Base-by-base conservation (phyloP, 1,140 invertebrate genomes). In the Drosophila neocordata region DNA sequence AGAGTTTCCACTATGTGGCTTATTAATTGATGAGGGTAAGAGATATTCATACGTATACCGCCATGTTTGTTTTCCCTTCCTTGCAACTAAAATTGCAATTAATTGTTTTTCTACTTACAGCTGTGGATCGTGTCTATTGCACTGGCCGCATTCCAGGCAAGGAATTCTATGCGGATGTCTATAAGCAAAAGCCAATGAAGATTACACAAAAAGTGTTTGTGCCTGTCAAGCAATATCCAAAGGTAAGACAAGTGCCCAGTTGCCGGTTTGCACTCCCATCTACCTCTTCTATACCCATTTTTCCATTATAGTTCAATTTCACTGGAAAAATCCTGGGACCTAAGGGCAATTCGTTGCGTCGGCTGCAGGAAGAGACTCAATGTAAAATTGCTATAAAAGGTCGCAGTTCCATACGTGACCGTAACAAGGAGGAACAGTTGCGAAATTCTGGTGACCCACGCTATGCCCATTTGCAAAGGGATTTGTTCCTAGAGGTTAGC, bases 351-450 rank as follows among this genome's bases (percentile, higher is more conserved):
- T 97, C 97, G 0, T 92, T 98, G 84, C 97, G 97, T 82, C 93
- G 96, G 57, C 92, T 98, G 11, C 97, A 98, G 91, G 97, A 98
- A 90, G 96, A 97, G 82, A 97, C 96, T 1, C 96, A 97, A 93
- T 97, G 96, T 72, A 97, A 97, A 92, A 98, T 98, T 95, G 96
- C 97, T 0, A 96, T 98, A 13, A 93, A 98, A 1, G 97, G 97
- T 1, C 93, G 95, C 72, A 97, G 97, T 9, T 97, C 97, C 1
- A 97, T 98, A 95, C 95, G 96, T 78, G 97, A 98, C 90, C 94
- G 97, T 68, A 93, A 94, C 77, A 98, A 98, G 94, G 97, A 98
- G 92, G 96, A 98, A 90, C 96, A 97, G 90, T 92, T 97, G 4
- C 92, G 97, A 9, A 94, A 94, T 41, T 95, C 95, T 8, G 95